Evolutionary conservation across 2,797 vertebrate genomes (phyloP).

Genomic region (Sebastes aleutianus): DNA sequence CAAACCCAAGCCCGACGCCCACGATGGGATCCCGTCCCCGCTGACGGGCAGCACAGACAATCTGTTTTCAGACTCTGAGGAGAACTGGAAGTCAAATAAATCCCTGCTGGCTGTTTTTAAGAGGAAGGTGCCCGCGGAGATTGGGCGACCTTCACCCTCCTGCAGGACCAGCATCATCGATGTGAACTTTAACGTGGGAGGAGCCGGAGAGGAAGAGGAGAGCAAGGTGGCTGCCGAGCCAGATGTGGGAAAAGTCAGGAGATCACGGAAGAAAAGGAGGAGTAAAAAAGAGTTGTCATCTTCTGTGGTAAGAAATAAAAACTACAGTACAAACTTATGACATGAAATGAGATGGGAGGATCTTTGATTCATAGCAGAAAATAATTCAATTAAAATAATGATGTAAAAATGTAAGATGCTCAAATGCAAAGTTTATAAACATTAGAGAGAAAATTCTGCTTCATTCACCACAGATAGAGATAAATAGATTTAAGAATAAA

Average conservation of each 20-base stretch:
- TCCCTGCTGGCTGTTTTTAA: slow-evolving; percentile 59
- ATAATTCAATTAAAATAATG: background rate
- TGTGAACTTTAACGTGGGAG: slow-evolving; percentile 70
- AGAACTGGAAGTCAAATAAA: slow-evolving; percentile 54
- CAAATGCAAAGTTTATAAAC: background rate
- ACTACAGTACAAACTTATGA: background rate
- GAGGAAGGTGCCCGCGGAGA: slow-evolving; percentile 66
- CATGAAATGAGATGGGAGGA: background rate
- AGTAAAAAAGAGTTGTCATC: slow-evolving; percentile 55
- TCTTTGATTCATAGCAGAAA: background rate
- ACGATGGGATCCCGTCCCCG: background rate
- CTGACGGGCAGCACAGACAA: slow-evolving; percentile 4
- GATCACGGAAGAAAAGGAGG: slow-evolving; percentile 58
- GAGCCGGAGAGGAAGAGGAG: slow-evolving; percentile 30
- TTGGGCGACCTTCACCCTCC: slow-evolving; percentile 51
- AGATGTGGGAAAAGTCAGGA: slow-evolving; percentile 52
- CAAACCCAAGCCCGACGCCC: slow-evolving; percentile 82
- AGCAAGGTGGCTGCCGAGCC: slow-evolving; percentile 31
- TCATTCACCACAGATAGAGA: background rate
- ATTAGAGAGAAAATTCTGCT: no score
- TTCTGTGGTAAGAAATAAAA: slow-evolving; percentile 55
- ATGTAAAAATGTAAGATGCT: background rate
- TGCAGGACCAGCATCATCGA: slow-evolving; percentile 69
- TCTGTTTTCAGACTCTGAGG: slow-evolving; percentile 56
- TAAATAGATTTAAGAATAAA: no score